Evolutionary conservation across 2,888 invertebrate genomes (phyloP).

Genomic region (Polymixis flavicincta): DNA sequence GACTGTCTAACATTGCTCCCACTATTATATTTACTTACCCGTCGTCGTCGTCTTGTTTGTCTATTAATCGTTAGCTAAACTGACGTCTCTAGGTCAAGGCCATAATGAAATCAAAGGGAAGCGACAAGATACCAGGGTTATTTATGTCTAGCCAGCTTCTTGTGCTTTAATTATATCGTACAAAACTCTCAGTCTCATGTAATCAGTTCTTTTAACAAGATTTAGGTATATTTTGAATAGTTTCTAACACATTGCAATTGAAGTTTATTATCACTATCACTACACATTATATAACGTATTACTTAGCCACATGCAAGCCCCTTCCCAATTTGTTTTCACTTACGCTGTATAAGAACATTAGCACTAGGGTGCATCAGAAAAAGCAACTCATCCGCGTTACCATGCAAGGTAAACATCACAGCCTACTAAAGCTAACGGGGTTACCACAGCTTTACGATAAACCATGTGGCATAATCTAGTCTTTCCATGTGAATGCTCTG

Average conservation of each 20-base stretch:
- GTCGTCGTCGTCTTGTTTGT: slow-evolving; percentile 16
- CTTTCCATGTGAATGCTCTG: slow-evolving; percentile 35
- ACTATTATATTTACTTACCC: background rate
- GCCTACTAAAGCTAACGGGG: background rate
- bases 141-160: background rate
- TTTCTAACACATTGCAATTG: background rate
- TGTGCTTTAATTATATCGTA: background rate
- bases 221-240: background rate
- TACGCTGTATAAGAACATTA: background rate
- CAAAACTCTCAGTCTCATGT: background rate
- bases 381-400: background rate
- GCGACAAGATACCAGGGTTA: background rate
- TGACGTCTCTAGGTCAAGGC: slow-evolving; percentile 6
- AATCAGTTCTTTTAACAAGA: background rate
- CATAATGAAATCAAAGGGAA: background rate
- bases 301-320: too few relatives aligned
- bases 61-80: slow-evolving; percentile 9
- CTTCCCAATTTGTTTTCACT: too few relatives aligned
- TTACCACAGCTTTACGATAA: slow-evolving; percentile 3
- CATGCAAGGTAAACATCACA: background rate
- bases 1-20: too few relatives aligned
- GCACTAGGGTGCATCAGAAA: background rate
- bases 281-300: too few relatives aligned
- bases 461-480: slow-evolving; percentile 19
- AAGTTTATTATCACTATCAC: too few relatives aligned